Evolutionary conservation across 2,113 vertebrate species (phyloP), one percentile per base, ranked within the genome.

Genomic region (Lanius collurio): DNA sequence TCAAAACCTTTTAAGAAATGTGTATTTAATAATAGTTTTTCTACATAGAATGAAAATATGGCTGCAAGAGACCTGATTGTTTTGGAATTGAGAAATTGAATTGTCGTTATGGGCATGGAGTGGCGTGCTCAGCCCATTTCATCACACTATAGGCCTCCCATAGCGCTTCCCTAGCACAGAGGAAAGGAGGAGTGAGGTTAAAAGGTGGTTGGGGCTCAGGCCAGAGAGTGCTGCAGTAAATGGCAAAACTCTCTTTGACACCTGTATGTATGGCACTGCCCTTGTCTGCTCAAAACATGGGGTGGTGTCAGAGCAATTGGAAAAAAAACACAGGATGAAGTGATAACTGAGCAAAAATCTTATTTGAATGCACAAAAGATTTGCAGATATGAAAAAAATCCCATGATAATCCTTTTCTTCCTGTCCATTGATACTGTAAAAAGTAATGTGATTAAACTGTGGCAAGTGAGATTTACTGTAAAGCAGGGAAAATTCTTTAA

Each of bases 381-480:
- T 67, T 63, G 31, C 24, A 82, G 52, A 68, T 87, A 82, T 14
- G 13, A 50, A 33, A 60, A 69, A 70, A 44, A 23, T 1, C 9
- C 26, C 41, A 39, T 57, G 52, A 41, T 21, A 80, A 80, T 42
- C 49, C 27, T 71, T 82, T 82, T 82, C 73, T 90, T 90, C 37
- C 7, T 47, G 13, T 82, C 53, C 59, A 52, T 52, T 83, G 82
- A 76, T 73, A 93, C 65, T 56, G 60, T 24, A 91, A 79, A 87
- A 94, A 73, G 14, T 49, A 90, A 82, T 13, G 44, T 60, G 79
- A 95, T 88, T 93, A 73, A 92, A 83, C 76, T 92, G 52, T 41
- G 90, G 55, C 83, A 77, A 94, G 75, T 33, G 68, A 94, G 94
- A 74, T 93, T 91, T 92, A 86, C 50, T 88, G 94, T 77, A 90